Conservation (phyloP, 2,797 vertebrate genomes). For the Pelodytes ibericus region DNA sequence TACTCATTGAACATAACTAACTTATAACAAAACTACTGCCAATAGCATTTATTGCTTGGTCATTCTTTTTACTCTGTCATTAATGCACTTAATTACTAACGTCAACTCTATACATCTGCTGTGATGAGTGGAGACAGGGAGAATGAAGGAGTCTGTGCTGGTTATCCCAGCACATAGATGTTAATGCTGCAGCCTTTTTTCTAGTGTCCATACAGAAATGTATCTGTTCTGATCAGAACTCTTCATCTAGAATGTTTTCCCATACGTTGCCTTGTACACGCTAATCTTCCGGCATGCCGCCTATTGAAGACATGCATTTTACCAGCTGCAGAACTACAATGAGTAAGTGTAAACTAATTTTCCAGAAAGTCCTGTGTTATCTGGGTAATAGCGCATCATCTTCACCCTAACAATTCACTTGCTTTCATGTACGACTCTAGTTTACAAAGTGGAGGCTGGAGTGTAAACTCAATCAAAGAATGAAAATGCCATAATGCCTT, state of each 20-base stretch:
- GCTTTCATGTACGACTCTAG: not conserved
- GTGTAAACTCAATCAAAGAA: too few species aligned
- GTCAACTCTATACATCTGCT: not conserved
- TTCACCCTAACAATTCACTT: not conserved
- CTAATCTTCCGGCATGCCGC: constrained; percentile 1
- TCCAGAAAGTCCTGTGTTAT: not conserved
- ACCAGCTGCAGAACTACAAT: not conserved
- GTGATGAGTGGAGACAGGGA: not conserved
- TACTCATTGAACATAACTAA: not conserved
- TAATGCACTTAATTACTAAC: not conserved
- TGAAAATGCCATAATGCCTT: constrained; percentile 42
- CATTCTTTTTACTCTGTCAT: not conserved
- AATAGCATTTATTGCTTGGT: not conserved
- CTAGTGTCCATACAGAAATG: not conserved
- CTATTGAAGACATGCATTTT: not conserved
- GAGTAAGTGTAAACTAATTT: not conserved
- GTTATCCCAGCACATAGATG: not conserved
- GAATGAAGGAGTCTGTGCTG: not conserved
- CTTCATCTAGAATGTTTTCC: constrained; percentile 1
- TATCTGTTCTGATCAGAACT: not conserved
- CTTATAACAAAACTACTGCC: not conserved
- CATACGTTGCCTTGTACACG: constrained; percentile 24
- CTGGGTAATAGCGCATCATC: not conserved
- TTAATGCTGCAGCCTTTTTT: too few species aligned
- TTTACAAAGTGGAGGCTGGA: constrained; percentile 16